These are phyloP conservation scores for Dicrostonyx torquatus DNA, from an alignment of 2,797 vertebrate species.

Conservation along the genomic window DNA sequence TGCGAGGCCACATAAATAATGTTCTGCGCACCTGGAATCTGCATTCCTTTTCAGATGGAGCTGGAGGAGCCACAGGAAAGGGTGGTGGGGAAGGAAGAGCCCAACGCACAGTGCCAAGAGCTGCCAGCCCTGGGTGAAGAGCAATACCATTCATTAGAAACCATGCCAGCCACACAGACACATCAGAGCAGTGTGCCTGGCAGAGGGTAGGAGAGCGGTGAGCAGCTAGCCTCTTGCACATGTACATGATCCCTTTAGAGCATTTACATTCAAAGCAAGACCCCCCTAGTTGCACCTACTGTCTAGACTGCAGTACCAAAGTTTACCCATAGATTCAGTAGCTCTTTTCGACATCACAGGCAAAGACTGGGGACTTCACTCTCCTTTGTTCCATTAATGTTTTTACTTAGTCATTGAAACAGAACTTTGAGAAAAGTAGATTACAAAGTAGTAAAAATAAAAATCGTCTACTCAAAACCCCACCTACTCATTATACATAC, in stretches of 20 bases:
- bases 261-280: conserved; percentile 8
- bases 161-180: neutral
- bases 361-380: neutral
- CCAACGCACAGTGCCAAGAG: conserved; percentile 96
- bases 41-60: conserved; percentile 94
- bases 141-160: conserved; percentile 42
- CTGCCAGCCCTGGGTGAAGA: conserved; percentile 94
- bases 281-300: neutral
- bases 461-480: neutral
- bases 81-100: conserved; percentile 96
- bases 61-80: conserved; percentile 96
- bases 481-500: neutral
- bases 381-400: neutral
- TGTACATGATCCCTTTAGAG: neutral
- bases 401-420: neutral
- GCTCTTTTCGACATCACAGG: neutral
- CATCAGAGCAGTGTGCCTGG: neutral
- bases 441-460: conserved; percentile 4
- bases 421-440: neutral
- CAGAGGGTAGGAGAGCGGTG: neutral
- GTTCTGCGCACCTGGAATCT: conserved; percentile 91
- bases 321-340: neutral
- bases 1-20: neutral
- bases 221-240: neutral
- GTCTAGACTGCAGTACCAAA: neutral